Percentiles rank a stretch among this genome's conserved stretches.
These are phyloP conservation scores for Andricus curvator DNA, from an alignment of 2,888 invertebrate genomes.

Conservation along the genomic window DNA sequence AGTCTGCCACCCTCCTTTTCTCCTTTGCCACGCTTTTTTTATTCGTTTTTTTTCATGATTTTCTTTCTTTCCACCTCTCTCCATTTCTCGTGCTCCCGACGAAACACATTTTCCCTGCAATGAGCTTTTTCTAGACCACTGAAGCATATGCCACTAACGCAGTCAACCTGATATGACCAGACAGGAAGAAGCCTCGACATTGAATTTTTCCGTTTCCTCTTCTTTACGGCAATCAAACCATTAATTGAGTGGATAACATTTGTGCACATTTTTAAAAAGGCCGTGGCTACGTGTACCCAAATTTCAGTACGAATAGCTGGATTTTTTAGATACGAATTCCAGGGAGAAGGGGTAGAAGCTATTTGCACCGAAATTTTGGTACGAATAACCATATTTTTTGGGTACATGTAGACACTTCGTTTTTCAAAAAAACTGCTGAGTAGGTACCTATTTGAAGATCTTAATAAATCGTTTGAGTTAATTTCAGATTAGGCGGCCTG, in stretches of 20 bases:
- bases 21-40: slow-evolving; percentile 33
- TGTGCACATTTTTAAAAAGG: background rate
- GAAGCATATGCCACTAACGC: slow-evolving; percentile 60
- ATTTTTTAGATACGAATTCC: too few relatives aligned
- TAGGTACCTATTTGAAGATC: background rate
- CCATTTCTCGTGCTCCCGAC: slow-evolving; percentile 45
- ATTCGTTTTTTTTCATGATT: slow-evolving; percentile 36
- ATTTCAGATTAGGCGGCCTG: too few relatives aligned
- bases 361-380: too few relatives aligned
- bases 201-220: slow-evolving; percentile 14
- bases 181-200: slow-evolving; percentile 29
- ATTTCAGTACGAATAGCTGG: too few relatives aligned
- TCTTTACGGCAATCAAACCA: background rate
- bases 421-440: background rate
- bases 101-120: slow-evolving; percentile 51
- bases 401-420: too few relatives aligned
- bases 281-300: too few relatives aligned
- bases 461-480: too few relatives aligned
- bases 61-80: slow-evolving; percentile 45
- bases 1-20: slow-evolving; percentile 42
- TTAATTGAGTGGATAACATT: slow-evolving; percentile 15
- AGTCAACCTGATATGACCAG: slow-evolving; percentile 20
- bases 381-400: too few relatives aligned
- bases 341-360: too few relatives aligned
- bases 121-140: slow-evolving; percentile 66